Evolutionary conservation across 2,888 invertebrate species (phyloP), one percentile per base, ranked within the genome.

Genomic region (Hypselothyrea guttata): DNA sequence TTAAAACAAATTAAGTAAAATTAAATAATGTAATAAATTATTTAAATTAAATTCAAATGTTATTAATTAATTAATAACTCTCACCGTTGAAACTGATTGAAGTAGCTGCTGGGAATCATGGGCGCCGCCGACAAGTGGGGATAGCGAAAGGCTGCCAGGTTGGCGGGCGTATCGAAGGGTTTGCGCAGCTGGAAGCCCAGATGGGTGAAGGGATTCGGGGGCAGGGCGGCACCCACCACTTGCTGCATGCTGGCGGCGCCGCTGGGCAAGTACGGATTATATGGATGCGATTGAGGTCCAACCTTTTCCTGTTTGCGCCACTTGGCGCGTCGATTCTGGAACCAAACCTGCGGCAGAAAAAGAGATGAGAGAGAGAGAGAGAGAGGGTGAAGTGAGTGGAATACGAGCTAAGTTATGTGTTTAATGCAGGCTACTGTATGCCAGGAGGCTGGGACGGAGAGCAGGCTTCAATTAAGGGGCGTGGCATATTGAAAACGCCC

Each of bases 241-340:
- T 93, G 91, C 38, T 93, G 92, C 41, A 94, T 92, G 28, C 93
- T 92, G 1, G 93, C 92, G 35, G 92, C 92, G n/a, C 92, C 92
- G 40, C 93, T 93, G 44, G 93, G 92, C 69, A 95, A 89, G 90
- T 96, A 96, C 1, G 96, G 96, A 88, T 95, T 96, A 92, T 97
- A 97, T 0, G 97, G 97, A 89, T 97, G 97, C 1, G 93, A 96
- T 85, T 96, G 95, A 0, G 97, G 97, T 0, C 97, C 97, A 56
- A 97, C 97, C 90, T 96, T 97, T 90, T 97, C 97, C 87, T 96
- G 96, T 87, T 97, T 97, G 34, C 97, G 92, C 97, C 97, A 97
- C 91, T 97, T 97, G 41, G 97, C 97, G 34, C 97, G 92, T 1
- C 97, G 93, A 89, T 97, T 97, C 91, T 97, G 97, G 90, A 97